phyloP scores from a whole-genome alignment of 2,113 vertebrate species.

The Neolamprologus caudopunctatus region DNA sequence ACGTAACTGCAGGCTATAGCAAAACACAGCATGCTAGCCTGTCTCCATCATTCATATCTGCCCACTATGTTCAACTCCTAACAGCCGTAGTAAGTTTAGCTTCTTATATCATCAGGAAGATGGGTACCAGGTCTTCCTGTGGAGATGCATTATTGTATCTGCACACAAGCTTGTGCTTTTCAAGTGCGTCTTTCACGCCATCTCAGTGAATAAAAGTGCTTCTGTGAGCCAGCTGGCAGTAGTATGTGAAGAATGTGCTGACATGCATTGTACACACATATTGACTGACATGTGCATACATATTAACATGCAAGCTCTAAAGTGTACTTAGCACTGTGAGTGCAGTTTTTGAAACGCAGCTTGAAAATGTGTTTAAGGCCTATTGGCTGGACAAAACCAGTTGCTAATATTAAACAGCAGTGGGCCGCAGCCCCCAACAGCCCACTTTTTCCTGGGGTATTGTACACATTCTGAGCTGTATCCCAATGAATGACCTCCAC shows the following conservation, averaged over 20 bases:
- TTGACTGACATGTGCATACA: slow-evolving; percentile 8
- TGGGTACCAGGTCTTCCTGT: not conserved
- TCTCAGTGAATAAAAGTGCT: slow-evolving; percentile 12
- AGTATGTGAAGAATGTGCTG: slow-evolving; percentile 23
- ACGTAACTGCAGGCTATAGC: not conserved
- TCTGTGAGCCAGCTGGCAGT: slow-evolving; percentile 15
- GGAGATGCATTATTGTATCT: not conserved
- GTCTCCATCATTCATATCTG: slow-evolving; percentile 60
- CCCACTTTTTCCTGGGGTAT: slow-evolving; percentile 63
- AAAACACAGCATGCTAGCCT: slow-evolving; percentile 21
- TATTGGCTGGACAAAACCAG: slow-evolving; percentile 33
- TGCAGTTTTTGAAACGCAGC: slow-evolving; percentile 16
- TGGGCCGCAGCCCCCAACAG: not conserved
- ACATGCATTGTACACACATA: slow-evolving; percentile 8
- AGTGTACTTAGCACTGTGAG: not conserved
- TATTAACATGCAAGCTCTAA: slow-evolving; percentile 15
- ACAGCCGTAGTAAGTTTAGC: slow-evolving; percentile 9
- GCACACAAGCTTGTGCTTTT: not conserved
- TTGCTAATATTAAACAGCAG: slow-evolving; percentile 49
- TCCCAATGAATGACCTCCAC: slow-evolving; percentile 93
- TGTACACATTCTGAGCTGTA: slow-evolving; percentile 94
- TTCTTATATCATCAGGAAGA: not conserved
- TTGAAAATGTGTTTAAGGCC: slow-evolving; percentile 26
- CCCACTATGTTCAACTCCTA: slow-evolving; percentile 14
- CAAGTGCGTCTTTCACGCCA: not conserved